Base-by-base conservation (phyloP, 1,140 invertebrate genomes). In the Drosophila pruinosa region DNA sequence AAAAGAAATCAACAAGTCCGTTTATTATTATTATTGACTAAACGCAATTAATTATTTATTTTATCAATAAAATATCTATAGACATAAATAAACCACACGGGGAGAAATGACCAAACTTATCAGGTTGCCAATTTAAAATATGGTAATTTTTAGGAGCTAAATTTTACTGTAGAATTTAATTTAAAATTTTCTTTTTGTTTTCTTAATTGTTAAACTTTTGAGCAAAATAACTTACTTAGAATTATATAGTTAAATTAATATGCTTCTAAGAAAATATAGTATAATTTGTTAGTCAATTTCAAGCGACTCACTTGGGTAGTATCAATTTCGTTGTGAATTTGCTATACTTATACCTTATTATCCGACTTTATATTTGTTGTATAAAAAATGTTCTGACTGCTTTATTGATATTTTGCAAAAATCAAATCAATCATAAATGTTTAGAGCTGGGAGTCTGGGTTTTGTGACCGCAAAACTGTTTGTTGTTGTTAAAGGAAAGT, bases 401-500 rank as follows among this genome's bases (percentile, higher is more conserved):
- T 34, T 34, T 34, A 34, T 34, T 34, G 31, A 34, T 34, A 12
- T n/a, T 34, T 34, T 34, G 31, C 10, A 31, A 45, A 41, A 45
- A 34, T 58, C 26, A 45, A 58, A 48, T 61, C 41, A 62, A 39
- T 62, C 58, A 62, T 62, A 62, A 50, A 62, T 56, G 43, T 47
- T 58, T 14, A 34, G 21, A 39, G 7, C 3, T 3, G 0, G 17
- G n/a, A n/a, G 38, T 45, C 17, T 3, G 41, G 56, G 26, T 14
- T 45, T 17, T 22, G n/a, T 17, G n/a, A 3, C 28, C 1, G 17
- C 41, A 58, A 48, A 47, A 48, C 19, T 47, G 21, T 22, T 43
- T 63, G 36, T 53, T 54, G 24, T 54, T 64, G 17, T 47, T 15
- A 47, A 21, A 48, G 63, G 17, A 67, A 58, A 58, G 22, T 59